Evolutionary conservation across 2,113 vertebrate genomes (phyloP).

Genomic region (Myiopsitta monachus): DNA sequence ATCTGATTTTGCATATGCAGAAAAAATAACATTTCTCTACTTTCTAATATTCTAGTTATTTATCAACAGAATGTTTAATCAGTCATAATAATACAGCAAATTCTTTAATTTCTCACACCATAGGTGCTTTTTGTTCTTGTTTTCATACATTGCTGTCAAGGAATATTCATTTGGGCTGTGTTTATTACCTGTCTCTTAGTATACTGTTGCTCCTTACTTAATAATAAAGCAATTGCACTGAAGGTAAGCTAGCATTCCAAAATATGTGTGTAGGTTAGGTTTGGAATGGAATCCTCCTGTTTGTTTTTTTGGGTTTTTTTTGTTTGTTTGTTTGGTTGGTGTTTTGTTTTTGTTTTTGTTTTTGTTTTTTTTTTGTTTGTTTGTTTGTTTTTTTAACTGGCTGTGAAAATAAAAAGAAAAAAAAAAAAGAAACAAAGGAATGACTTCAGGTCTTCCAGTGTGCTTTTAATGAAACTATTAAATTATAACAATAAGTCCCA

Average conservation of each 20-base stretch:
- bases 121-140: background rate
- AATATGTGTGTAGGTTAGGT: background rate
- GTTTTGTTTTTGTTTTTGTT: too few relatives aligned
- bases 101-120: background rate
- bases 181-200: background rate
- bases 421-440: accelerated
- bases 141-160: background rate
- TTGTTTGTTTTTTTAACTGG: background rate
- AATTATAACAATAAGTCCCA: background rate
- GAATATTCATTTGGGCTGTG: background rate
- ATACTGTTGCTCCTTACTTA: background rate
- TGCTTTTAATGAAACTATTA: background rate
- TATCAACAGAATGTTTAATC: background rate
- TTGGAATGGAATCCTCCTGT: accelerated
- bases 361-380: too few relatives aligned
- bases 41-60: background rate
- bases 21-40: background rate
- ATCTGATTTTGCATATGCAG: background rate
- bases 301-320: background rate
- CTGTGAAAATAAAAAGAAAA: background rate
- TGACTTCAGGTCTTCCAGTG: background rate
- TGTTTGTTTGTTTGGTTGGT: too few relatives aligned
- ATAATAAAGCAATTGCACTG: background rate
- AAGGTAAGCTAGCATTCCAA: background rate
- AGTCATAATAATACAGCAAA: background rate